Evolutionary conservation across 2,113 vertebrate genomes (phyloP).

Genomic region (Anarrhichthys ocellatus): DNA sequence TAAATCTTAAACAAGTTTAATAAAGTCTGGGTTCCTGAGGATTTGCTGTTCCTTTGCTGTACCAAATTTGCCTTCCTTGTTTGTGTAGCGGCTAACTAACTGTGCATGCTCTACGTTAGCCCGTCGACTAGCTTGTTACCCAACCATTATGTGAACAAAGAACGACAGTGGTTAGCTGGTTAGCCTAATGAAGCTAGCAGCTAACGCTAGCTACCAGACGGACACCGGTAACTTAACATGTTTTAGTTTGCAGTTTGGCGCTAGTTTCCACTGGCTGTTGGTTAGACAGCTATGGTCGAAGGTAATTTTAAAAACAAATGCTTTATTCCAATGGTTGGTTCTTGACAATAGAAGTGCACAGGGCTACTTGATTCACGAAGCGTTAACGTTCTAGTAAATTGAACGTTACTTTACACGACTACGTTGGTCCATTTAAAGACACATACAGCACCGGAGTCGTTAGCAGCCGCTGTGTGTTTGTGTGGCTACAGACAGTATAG

Average conservation of each 20-base stretch:
- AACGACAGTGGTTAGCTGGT: conserved; percentile 56
- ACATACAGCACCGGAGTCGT: background rate
- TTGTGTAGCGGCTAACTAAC: background rate
- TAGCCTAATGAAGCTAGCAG: conserved; percentile 63
- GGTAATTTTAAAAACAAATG: background rate
- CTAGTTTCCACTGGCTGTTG: background rate
- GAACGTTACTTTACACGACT: background rate
- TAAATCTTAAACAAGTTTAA: background rate
- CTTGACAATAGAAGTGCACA: background rate
- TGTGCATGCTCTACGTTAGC: conserved; percentile 26
- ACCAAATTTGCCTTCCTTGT: background rate
- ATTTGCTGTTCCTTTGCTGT: too few relatives aligned
- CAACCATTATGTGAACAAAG: conserved; percentile 70
- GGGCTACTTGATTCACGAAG: background rate
- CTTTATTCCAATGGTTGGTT: background rate
- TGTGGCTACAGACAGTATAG: background rate
- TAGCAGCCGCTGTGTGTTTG: background rate
- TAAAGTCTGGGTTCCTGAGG: background rate
- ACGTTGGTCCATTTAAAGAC: background rate
- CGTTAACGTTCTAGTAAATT: background rate
- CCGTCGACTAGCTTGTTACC: conserved; percentile 46
- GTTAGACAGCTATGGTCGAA: background rate
- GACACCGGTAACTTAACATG: background rate
- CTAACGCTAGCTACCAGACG: conserved; percentile 9
- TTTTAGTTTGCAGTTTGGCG: background rate